A percentile compares a stretch with the other conserved stretches of the same genome.
These are phyloP conservation scores for Pollenia labialis DNA, from an alignment of 2,888 invertebrate genomes.

Conservation along the genomic window DNA sequence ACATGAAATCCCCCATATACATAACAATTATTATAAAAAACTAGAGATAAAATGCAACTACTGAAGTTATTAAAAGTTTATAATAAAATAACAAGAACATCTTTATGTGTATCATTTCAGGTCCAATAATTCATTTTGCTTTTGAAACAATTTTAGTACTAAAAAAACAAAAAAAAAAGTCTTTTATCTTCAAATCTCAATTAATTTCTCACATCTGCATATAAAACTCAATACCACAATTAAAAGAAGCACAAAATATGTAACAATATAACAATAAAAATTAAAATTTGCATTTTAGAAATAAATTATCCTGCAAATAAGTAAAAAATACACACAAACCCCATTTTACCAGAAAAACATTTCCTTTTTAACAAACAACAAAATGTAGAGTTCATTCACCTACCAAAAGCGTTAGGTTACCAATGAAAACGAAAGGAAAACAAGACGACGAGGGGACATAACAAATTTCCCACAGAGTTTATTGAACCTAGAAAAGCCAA, in stretches of 20 bases:
- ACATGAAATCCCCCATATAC: too few relatives aligned
- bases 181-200: too few relatives aligned
- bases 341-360: not conserved
- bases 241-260: not conserved
- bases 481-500: constrained; percentile 61
- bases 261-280: constrained; percentile 14
- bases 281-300: constrained; percentile 7
- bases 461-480: constrained; percentile 59
- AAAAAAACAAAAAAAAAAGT: too few relatives aligned
- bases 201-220: too few relatives aligned
- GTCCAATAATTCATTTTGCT: too few relatives aligned
- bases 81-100: too few relatives aligned
- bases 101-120: too few relatives aligned
- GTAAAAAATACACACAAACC: constrained; percentile 13
- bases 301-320: constrained; percentile 54
- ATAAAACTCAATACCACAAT: too few relatives aligned
- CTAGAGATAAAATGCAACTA: too few relatives aligned
- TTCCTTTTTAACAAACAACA: constrained; percentile 4
- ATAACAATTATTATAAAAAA: too few relatives aligned
- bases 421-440: constrained; percentile 61
- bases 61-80: too few relatives aligned
- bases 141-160: too few relatives aligned
- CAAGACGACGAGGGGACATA: constrained; percentile 10
- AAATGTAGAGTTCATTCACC: constrained; percentile 48
- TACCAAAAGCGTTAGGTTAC: constrained; percentile 11